Evolutionary conservation across 2,888 invertebrate species (phyloP), one percentile per base, ranked within the genome.

Genomic region (Pediacus dermestoides): DNA sequence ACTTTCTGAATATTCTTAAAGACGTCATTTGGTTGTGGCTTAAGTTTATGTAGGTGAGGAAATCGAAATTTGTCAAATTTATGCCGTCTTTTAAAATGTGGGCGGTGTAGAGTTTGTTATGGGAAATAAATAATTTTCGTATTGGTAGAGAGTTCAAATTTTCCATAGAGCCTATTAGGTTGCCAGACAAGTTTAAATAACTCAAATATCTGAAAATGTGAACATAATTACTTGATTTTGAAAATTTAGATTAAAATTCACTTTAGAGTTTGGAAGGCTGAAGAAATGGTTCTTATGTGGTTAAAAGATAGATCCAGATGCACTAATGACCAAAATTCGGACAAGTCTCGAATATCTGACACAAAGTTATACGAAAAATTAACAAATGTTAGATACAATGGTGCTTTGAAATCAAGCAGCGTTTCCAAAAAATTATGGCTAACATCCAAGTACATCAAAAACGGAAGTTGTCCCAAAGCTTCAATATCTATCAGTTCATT

Each of bases 301-400:
- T 82, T 82, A 50, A 78, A 74, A 0, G 80, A 77, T 37, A 82
- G 58, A 64, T 81, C 74, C 37, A 82, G 66, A 33, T 74, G 63
- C 1, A 76, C 73, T 2, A 81, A 70, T 3, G 80, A 78, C 81
- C 81, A 81, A 59, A 80, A 80, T 11, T 61, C 58, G 7, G 64
- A 68, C 16, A 81, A 60, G 61, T 80, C 75, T 27, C 67, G 66
- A 43, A 81, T 76, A 34, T 57, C 55, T 35, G 64, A 68, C 25
- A 81, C 71, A 1, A 69, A 67, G 62, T 82, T 82, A 55, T 70
- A 70, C 30, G 76, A 76, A 43, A 78, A 75, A 66, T 79, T 73
- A 1, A 79, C 78, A 55, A 74, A 74, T 4, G 78, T 77, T 42
- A 82, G 66, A 56, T 77, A 78, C 73, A 75, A 76, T 41, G 80